Percentiles rank a stretch among this genome's conserved stretches.
Conservation (phyloP, 2,113 vertebrate genomes). For the Gopherus evgoodei region DNA sequence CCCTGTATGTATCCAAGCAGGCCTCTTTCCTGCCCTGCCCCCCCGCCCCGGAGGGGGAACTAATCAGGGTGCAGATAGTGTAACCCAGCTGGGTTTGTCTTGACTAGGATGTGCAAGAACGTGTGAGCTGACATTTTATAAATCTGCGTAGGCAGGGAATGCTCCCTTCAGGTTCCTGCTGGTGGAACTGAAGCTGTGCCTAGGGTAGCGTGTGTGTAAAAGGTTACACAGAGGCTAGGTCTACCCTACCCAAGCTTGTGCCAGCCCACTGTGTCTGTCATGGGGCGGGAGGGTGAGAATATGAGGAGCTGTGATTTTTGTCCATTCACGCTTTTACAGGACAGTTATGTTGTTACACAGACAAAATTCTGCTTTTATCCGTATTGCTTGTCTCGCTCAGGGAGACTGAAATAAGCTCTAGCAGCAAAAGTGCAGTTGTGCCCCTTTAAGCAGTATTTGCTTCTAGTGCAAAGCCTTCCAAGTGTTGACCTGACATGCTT, state of each 20-base stretch:
- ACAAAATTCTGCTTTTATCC: neutral
- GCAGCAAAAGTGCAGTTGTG: neutral
- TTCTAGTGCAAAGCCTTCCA: neutral
- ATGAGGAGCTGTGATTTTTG: neutral
- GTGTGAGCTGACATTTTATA: neutral
- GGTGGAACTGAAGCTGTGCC: neutral
- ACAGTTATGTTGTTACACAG: neutral
- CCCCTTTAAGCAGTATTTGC: neutral
- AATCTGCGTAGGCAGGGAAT: neutral
- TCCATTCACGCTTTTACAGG: no score
- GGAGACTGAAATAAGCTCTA: neutral
- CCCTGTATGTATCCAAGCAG: no score
- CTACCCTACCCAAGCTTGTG: neutral
- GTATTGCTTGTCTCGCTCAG: neutral
- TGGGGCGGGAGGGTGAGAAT: no score
- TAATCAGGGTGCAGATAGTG: neutral
- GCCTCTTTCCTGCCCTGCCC: no score
- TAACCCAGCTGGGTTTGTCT: neutral
- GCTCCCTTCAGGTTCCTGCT: neutral
- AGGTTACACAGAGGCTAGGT: neutral
- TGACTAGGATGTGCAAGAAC: no score
- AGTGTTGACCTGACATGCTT: neutral
- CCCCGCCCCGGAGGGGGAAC: no score
- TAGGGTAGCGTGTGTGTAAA: neutral
- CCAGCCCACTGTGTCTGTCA: neutral